Percentiles rank a stretch among this genome's conserved stretches.
These are phyloP conservation scores for Mastomys natalensis DNA, from an alignment of 2,113 vertebrate genomes.

Conservation along the genomic window DNA sequence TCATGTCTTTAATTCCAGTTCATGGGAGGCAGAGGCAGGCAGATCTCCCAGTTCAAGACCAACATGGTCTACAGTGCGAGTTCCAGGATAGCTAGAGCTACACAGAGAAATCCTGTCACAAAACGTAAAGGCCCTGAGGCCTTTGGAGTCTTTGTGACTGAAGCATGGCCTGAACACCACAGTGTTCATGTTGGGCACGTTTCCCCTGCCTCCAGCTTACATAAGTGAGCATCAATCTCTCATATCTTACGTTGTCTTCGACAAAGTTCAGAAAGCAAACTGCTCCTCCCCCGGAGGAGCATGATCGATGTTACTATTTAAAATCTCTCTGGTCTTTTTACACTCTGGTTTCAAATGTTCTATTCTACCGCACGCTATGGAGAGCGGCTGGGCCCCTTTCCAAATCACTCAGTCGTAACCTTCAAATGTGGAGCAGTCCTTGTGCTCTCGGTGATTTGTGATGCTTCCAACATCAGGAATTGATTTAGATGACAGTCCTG, in stretches of 20 bases:
- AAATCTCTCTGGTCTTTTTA: neutral
- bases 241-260: neutral
- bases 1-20: neutral
- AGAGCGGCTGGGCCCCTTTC: neutral
- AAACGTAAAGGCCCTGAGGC: neutral
- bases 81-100: neutral
- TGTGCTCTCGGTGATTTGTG: neutral
- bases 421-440: neutral
- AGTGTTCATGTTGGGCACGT: neutral
- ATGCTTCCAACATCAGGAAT: neutral
- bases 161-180: neutral
- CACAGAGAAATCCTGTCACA: neutral
- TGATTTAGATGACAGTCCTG: neutral
- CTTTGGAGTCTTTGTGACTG: neutral
- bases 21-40: neutral
- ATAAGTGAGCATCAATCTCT: neutral
- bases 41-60: neutral
- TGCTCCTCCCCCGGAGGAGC: neutral
- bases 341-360: neutral
- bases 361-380: neutral
- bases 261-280: neutral
- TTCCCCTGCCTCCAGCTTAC: neutral
- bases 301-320: neutral
- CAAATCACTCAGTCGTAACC: neutral
- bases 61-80: neutral